Evolutionary conservation across 2,797 vertebrate genomes (phyloP).

Genomic region (Poeciliopsis turneri): DNA sequence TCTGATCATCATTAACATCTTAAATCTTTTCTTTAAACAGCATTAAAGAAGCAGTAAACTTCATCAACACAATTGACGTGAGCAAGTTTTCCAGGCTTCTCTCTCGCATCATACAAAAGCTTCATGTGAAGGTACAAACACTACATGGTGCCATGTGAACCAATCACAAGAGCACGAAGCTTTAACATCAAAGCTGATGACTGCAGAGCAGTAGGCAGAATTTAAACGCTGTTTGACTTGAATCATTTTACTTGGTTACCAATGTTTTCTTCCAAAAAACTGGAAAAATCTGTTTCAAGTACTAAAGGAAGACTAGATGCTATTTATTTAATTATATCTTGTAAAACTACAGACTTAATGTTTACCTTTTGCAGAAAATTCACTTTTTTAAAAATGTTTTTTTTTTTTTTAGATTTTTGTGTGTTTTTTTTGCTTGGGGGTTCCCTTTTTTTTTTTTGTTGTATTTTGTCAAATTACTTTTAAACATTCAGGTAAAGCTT

Average conservation of each 20-base stretch:
- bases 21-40: constrained; percentile 70
- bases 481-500: neutral
- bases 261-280: neutral
- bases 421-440: no score
- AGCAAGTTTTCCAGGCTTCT: constrained; percentile 91
- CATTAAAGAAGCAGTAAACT: constrained; percentile 90
- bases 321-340: neutral
- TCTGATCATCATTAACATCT: neutral
- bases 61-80: constrained; percentile 87
- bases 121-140: constrained; percentile 90
- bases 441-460: no score
- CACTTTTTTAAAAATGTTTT: neutral
- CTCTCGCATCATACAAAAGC: constrained; percentile 91
- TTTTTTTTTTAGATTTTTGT: neutral
- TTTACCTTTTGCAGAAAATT: neutral
- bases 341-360: neutral
- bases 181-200: neutral
- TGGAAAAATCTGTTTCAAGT: neutral
- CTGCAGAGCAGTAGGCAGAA: neutral
- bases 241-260: neutral
- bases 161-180: neutral
- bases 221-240: neutral
- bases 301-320: neutral
- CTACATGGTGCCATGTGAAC: constrained; percentile 2
- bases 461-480: neutral